Evolutionary conservation across 1,140 invertebrate genomes (phyloP).

Genomic region (Anthonomus grandis): DNA sequence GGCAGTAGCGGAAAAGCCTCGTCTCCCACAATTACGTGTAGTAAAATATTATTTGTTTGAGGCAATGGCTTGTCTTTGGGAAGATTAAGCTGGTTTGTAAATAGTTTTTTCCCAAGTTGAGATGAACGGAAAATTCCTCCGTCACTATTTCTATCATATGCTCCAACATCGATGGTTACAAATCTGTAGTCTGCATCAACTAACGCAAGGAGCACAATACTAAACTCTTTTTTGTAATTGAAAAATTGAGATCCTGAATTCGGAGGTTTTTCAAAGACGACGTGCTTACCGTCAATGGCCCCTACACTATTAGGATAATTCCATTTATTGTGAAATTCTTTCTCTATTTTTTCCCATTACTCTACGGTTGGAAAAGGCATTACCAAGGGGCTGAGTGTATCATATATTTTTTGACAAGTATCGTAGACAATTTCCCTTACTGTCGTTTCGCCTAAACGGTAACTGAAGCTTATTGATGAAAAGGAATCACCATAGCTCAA

Average conservation of each 20-base stretch:
- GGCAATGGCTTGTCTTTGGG: slow-evolving; percentile 11
- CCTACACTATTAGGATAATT: slow-evolving; percentile 46
- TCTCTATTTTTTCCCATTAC: slow-evolving; percentile 27
- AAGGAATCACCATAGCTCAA: background rate
- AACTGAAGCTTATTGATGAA: slow-evolving; percentile 12
- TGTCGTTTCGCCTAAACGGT: slow-evolving; percentile 21
- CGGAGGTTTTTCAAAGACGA: slow-evolving; percentile 40
- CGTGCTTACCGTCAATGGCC: slow-evolving; percentile 52
- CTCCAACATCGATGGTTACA: slow-evolving; percentile 49
- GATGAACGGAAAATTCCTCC: slow-evolving; percentile 35
- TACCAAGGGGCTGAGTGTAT: slow-evolving; percentile 6
- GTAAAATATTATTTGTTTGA: slow-evolving; percentile 15
- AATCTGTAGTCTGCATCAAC: slow-evolving; percentile 51
- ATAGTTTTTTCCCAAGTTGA: slow-evolving; percentile 7
- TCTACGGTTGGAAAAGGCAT: slow-evolving; percentile 15
- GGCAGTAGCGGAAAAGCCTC: slow-evolving; percentile 22
- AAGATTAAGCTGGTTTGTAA: slow-evolving; percentile 7
- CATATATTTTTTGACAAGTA: slow-evolving; percentile 20
- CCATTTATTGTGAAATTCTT: slow-evolving; percentile 37
- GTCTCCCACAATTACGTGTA: slow-evolving; percentile 31
- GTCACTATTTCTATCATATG: slow-evolving; percentile 47
- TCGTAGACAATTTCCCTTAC: slow-evolving; percentile 17
- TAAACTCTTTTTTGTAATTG: slow-evolving; percentile 51
- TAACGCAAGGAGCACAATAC: slow-evolving; percentile 51
- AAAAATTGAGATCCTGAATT: slow-evolving; percentile 45